phyloP scores from a whole-genome alignment of 2,888 invertebrate species.

The Ecliptopera silaceata region DNA sequence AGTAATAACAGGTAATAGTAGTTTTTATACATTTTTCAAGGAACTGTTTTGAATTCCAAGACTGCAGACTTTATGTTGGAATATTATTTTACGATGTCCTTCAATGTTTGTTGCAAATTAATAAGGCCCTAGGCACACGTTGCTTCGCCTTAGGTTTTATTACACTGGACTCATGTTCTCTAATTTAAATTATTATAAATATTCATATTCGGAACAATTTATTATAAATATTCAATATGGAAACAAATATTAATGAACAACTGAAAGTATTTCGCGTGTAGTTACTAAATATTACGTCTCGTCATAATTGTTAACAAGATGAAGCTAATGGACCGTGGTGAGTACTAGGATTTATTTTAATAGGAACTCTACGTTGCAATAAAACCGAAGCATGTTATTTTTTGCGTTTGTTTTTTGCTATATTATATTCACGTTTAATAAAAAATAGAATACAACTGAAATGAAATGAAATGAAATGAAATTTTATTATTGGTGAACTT shows the following conservation, averaged over 20 bases:
- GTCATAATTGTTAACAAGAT: conserved; percentile 9
- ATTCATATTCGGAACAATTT: too few relatives aligned
- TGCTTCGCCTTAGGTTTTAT: not conserved
- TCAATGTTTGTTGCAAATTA: conserved; percentile 13
- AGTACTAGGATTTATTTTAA: not conserved
- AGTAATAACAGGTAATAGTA: conserved; percentile 38
- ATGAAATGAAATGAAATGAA: too few relatives aligned
- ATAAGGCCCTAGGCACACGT: conserved; percentile 1
- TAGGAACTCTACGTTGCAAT: not conserved
- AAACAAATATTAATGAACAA: not conserved
- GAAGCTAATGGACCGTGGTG: not conserved
- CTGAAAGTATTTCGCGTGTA: conserved; percentile 7
- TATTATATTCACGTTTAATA: too few relatives aligned
- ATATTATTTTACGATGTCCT: conserved; percentile 9
- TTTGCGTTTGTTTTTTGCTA: too few relatives aligned
- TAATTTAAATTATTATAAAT: not conserved
- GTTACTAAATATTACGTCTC: conserved; percentile 2
- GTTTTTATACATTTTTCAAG: conserved; percentile 36
- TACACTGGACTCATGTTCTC: not conserved
- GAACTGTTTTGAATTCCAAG: conserved; percentile 15
- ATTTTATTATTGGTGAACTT: too few relatives aligned
- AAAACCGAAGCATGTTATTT: not conserved
- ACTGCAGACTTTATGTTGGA: not conserved
- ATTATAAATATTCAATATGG: too few relatives aligned
- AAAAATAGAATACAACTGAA: too few relatives aligned